These are phyloP conservation scores for Sceloporus tristichus DNA, from an alignment of 2,113 vertebrate species.

Conservation along the genomic window DNA sequence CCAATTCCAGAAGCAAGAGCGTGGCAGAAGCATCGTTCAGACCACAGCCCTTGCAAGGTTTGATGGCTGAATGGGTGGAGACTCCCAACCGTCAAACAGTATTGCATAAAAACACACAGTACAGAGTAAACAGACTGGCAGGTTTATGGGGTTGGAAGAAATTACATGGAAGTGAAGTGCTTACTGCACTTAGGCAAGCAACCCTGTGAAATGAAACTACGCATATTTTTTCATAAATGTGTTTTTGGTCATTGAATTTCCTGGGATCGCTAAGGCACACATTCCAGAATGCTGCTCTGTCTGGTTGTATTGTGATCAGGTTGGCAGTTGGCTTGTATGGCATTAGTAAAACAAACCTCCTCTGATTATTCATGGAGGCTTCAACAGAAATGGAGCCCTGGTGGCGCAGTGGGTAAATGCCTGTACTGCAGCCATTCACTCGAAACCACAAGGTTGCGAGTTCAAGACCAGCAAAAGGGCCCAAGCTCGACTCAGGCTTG, in stretches of 20 bases:
- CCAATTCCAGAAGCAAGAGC: too few species aligned
- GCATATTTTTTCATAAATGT: too few species aligned
- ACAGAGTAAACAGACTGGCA: background rate
- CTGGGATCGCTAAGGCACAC: background rate
- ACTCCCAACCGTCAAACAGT: background rate
- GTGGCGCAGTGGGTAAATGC: too few species aligned
- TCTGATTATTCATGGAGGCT: background rate
- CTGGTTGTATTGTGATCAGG: too few species aligned
- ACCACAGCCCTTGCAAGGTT: background rate
- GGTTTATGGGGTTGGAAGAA: background rate
- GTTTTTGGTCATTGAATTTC: background rate
- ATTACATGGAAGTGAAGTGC: background rate
- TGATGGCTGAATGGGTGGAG: background rate
- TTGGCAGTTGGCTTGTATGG: background rate
- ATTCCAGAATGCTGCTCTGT: background rate
- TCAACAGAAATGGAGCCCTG: too few species aligned
- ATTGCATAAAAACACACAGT: background rate
- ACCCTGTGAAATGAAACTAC: background rate
- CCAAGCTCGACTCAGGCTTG: too few species aligned
- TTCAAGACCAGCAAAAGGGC: too few species aligned
- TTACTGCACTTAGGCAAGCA: background rate
- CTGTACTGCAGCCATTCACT: too few species aligned
- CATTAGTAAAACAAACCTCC: background rate
- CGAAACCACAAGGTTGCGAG: too few species aligned
- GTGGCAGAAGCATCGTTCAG: background rate